These are phyloP conservation scores for Cygnus atratus DNA, from an alignment of 2,113 vertebrate genomes.

Conservation along the genomic window DNA sequence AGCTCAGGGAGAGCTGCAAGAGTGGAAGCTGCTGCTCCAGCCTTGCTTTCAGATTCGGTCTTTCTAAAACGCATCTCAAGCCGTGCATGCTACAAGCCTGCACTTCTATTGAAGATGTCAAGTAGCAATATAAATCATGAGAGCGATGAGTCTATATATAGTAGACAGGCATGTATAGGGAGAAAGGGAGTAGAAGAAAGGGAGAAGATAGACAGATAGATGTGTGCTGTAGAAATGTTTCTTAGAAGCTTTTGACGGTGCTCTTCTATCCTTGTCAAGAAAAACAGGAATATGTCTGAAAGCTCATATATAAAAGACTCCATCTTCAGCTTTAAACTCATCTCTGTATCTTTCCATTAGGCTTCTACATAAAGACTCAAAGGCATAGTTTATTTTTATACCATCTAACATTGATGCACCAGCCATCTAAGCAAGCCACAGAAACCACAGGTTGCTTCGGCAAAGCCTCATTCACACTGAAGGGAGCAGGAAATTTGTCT, in stretches of 20 bases:
- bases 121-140: slow-evolving; percentile 32
- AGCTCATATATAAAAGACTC: background rate
- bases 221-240: slow-evolving; percentile 17
- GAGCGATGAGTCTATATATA: slow-evolving; percentile 14
- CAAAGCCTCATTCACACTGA: background rate
- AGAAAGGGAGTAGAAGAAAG: background rate
- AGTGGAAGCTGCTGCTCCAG: background rate
- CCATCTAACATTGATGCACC: background rate
- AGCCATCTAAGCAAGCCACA: background rate
- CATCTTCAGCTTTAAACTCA: background rate
- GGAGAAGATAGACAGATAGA: slow-evolving; percentile 25
- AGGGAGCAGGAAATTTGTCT: background rate
- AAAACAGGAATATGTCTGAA: slow-evolving; percentile 32
- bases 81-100: background rate
- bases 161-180: background rate
- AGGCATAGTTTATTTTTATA: background rate
- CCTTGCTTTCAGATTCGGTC: background rate
- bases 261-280: slow-evolving; percentile 39
- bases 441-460: background rate
- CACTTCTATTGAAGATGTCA: background rate
- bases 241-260: slow-evolving; percentile 17
- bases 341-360: background rate
- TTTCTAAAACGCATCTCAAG: background rate
- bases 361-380: background rate
- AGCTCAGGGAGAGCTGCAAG: background rate